Evolutionary conservation across 1,140 invertebrate genomes (phyloP), one percentile per base, ranked within the genome.

Genomic region (Mylabris phalerata): DNA sequence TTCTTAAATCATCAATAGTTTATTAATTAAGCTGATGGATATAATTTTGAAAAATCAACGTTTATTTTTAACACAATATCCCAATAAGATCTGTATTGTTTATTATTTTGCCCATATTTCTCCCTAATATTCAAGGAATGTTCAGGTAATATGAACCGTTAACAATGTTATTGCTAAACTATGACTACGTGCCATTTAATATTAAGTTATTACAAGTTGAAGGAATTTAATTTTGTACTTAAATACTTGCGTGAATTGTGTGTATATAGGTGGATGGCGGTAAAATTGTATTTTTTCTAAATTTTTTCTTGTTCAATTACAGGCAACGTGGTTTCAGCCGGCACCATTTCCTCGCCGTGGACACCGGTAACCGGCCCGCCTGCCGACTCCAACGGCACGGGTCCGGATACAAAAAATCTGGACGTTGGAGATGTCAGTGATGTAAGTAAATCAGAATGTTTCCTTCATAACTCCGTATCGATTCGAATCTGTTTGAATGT

Each of bases 341-440:
- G 78, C 82, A 86, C 83, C 76, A 85, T 86, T 85, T 84, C 83
- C 72, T 85, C 84, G 72, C 82, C 84, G 80, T 86, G 84, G 84
- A 85, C 82, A 68, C 80, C 82, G 70, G 81, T 80, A 65, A 80
- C 79, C 79, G 80, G 81, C 77, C 79, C 79, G 80, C 81, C 79
- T 78, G 80, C 81, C 79, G 77, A 81, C 70, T 77, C 80, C 67
- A 82, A 82, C 74, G 79, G 80, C 76, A 78, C 80, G 77, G 80
- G 82, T 76, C 82, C 82, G 75, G 83, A 85, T 77, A 79, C 80
- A 61, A 82, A 82, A 70, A 83, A 84, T 65, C 77, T 85, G 70
- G 83, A 85, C 72, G 84, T 85, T 73, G 84, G 82, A 70, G 84
- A 85, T 71, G 81, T 82, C 66, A 83, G 82, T 73, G 82, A 82